Conservation (phyloP, 2,888 invertebrate genomes). For the Sericinus montela region DNA sequence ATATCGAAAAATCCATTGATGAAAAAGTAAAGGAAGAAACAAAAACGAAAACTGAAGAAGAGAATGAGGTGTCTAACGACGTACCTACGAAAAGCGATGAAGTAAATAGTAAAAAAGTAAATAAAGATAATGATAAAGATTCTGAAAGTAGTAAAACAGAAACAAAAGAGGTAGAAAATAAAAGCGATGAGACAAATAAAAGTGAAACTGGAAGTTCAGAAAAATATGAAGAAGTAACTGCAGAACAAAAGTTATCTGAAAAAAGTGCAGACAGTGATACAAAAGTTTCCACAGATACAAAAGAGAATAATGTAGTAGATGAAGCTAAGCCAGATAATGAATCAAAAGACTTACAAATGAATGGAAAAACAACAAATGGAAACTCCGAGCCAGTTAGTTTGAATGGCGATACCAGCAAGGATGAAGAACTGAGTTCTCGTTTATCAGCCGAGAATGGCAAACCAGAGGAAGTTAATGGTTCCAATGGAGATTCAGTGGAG, state of each 20-base stretch:
- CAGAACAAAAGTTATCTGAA: constrained; percentile 11
- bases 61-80: background rate
- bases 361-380: constrained; percentile 61
- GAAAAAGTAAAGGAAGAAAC: constrained; percentile 32
- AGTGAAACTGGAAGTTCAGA: constrained; percentile 15
- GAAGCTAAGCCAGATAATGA: constrained; percentile 33
- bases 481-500: constrained; percentile 30
- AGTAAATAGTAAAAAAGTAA: constrained; percentile 22
- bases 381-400: constrained; percentile 39
- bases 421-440: constrained; percentile 53
- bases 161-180: constrained; percentile 17
- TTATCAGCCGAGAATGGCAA: constrained; percentile 59
- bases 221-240: constrained; percentile 4
- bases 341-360: constrained; percentile 47
- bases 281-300: constrained; percentile 20
- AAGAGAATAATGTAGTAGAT: constrained; percentile 22
- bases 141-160: constrained; percentile 12
- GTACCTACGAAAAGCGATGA: constrained; percentile 16
- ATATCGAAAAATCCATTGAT: constrained; percentile 30
- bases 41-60: constrained; percentile 24
- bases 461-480: constrained; percentile 32
- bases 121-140: constrained; percentile 11
- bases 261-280: constrained; percentile 18
- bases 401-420: constrained; percentile 55
- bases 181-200: constrained; percentile 30